Conservation (phyloP, 2,888 invertebrate genomes). For the Stenodema calcarata region DNA sequence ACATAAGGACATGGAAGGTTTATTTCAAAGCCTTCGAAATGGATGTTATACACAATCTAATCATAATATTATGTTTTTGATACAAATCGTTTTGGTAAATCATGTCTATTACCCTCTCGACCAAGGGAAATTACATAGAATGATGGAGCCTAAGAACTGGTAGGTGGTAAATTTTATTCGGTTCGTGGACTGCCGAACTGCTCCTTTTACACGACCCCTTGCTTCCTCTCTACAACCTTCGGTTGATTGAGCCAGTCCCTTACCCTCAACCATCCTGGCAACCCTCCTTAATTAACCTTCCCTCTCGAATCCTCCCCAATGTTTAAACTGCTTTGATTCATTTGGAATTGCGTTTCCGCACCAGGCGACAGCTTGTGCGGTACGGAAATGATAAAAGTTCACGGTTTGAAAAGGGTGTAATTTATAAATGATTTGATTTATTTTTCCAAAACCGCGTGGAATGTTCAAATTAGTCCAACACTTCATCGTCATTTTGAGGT, state of each 20-base stretch:
- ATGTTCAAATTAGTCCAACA: no score
- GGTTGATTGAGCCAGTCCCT: constrained; percentile 37
- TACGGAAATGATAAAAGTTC: constrained; percentile 12
- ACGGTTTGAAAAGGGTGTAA: neutral
- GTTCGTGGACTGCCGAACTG: neutral
- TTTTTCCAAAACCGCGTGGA: no score
- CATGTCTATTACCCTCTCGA: no score
- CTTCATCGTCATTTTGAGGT: no score
- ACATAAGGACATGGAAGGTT: no score
- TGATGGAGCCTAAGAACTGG: neutral
- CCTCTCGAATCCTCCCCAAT: constrained; percentile 23
- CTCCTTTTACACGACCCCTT: neutral
- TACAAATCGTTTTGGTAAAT: no score
- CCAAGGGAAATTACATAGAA: neutral
- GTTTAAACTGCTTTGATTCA: constrained; percentile 45
- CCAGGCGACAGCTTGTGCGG: neutral
- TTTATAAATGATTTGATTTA: neutral
- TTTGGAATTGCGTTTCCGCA: constrained; percentile 34
- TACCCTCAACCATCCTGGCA: neutral
- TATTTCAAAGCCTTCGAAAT: no score
- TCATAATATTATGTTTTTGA: no score
- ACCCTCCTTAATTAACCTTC: constrained; percentile 38
- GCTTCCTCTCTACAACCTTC: constrained; percentile 1
- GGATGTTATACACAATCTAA: no score
- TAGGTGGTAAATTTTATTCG: neutral